Evolutionary conservation across 2,113 vertebrate species (phyloP).

Genomic region (Ahaetulla prasina): DNA sequence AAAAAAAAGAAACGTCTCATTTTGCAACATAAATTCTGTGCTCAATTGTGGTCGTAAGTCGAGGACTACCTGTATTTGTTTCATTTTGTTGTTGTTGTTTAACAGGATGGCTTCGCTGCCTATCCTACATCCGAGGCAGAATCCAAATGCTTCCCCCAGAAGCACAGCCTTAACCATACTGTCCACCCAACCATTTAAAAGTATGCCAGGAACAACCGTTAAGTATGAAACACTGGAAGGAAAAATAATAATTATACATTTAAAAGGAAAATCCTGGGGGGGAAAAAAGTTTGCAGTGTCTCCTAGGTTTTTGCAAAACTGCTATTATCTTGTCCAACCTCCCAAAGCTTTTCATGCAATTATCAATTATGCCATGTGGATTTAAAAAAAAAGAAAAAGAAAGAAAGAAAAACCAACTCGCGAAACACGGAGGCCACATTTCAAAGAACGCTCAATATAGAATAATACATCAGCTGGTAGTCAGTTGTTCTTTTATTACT

Average conservation of each 20-base stretch:
- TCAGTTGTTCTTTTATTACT: conserved; percentile 44
- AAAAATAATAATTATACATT: conserved; percentile 61
- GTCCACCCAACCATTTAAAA: conserved; percentile 48
- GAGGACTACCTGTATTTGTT: background rate
- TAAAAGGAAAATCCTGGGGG: conserved; percentile 38
- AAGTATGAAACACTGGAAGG: conserved; percentile 24
- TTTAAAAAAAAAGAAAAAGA: conserved; percentile 29
- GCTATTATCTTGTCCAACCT: conserved; percentile 49
- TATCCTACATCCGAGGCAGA: background rate
- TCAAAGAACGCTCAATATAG: conserved; percentile 33
- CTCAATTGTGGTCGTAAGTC: no score
- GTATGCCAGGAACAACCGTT: conserved; percentile 45
- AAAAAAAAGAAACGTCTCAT: no score
- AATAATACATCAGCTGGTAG: conserved; percentile 35
- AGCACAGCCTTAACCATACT: conserved; percentile 38
- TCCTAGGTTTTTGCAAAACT: conserved; percentile 49
- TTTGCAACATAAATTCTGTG: no score
- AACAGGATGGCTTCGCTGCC: background rate
- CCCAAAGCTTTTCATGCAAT: conserved; percentile 47
- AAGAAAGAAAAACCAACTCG: background rate
- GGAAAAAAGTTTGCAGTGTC: conserved; percentile 46
- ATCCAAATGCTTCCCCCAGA: conserved; percentile 27
- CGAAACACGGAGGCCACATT: background rate
- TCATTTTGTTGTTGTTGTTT: background rate
- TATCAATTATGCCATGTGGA: conserved; percentile 43